Percentiles rank a stretch among this genome's conserved stretches.
Conservation (phyloP, 2,797 vertebrate genomes). For the Labeo calbasu region DNA sequence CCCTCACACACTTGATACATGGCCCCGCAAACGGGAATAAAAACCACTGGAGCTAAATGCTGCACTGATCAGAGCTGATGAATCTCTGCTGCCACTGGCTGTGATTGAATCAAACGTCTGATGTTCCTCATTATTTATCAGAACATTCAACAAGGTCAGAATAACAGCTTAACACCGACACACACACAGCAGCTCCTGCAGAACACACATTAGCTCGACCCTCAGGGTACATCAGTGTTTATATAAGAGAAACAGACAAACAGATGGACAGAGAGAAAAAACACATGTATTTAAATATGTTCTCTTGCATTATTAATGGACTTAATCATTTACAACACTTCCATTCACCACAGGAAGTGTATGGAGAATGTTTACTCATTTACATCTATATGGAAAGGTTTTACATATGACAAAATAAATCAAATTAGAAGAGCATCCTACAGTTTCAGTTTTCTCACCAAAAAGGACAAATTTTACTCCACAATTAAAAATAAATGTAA, state of each 20-base stretch:
- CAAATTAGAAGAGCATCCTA: neutral
- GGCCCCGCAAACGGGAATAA: neutral
- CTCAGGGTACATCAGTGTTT: conserved; percentile 21
- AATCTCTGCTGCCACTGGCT: conserved; percentile 12
- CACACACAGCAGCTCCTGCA: conserved; percentile 9
- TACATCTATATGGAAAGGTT: neutral
- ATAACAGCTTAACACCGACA: neutral
- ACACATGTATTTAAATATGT: conserved; percentile 62
- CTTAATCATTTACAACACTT: conserved; percentile 19
- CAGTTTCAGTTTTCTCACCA: neutral
- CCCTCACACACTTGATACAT: neutral
- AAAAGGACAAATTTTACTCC: neutral
- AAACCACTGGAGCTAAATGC: neutral
- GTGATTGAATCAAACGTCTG: conserved; percentile 23
- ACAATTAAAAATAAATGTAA: neutral
- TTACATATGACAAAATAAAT: neutral
- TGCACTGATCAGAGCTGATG: neutral
- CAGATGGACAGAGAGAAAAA: conserved; percentile 30
- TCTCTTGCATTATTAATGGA: conserved; percentile 66
- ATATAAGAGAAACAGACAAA: conserved; percentile 15
- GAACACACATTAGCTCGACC: conserved; percentile 23
- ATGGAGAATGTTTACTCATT: neutral
- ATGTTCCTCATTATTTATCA: conserved; percentile 17
- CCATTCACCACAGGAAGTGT: neutral
- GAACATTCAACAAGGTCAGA: conserved; percentile 15